Evolutionary conservation across 2,113 vertebrate species (phyloP).

Genomic region (Hydrochoerus hydrochaeris): DNA sequence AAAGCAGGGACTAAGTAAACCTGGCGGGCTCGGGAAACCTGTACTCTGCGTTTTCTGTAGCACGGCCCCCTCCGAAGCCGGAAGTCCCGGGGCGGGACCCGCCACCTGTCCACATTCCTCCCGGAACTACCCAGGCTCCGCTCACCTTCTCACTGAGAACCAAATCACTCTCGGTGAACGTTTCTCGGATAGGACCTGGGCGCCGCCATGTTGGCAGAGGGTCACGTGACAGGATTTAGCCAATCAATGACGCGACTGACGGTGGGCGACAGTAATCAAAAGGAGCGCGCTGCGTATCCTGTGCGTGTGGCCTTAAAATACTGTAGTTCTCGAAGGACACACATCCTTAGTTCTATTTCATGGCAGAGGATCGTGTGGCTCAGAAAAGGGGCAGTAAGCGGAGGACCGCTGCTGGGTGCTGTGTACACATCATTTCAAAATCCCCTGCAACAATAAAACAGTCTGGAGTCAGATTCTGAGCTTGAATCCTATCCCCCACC

Average conservation of each 20-base stretch:
- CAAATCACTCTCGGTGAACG: neutral
- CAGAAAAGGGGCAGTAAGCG: neutral
- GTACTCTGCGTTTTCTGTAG: neutral
- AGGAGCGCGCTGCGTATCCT: neutral
- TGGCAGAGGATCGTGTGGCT: conserved; percentile 7
- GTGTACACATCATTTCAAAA: neutral
- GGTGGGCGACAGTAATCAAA: conserved; percentile 48
- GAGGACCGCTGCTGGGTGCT: neutral
- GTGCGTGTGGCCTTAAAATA: neutral
- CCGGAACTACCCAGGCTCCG: neutral
- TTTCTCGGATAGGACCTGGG: conserved; percentile 58
- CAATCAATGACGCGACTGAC: conserved; percentile 47
- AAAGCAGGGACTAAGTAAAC: neutral
- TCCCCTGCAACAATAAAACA: neutral
- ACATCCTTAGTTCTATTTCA: neutral
- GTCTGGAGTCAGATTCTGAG: conserved; percentile 1
- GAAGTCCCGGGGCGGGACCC: neutral
- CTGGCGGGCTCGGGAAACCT: neutral
- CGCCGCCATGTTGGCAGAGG: conserved; percentile 84
- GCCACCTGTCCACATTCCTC: neutral
- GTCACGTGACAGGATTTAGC: conserved; percentile 72
- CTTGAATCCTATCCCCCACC: neutral
- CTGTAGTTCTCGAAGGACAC: neutral
- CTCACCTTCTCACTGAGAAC: neutral
- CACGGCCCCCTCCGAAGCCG: neutral